A percentile compares a stretch with the other conserved stretches of the same genome.
Conservation (phyloP, 1,140 invertebrate genomes). For the Apis laboriosa region DNA sequence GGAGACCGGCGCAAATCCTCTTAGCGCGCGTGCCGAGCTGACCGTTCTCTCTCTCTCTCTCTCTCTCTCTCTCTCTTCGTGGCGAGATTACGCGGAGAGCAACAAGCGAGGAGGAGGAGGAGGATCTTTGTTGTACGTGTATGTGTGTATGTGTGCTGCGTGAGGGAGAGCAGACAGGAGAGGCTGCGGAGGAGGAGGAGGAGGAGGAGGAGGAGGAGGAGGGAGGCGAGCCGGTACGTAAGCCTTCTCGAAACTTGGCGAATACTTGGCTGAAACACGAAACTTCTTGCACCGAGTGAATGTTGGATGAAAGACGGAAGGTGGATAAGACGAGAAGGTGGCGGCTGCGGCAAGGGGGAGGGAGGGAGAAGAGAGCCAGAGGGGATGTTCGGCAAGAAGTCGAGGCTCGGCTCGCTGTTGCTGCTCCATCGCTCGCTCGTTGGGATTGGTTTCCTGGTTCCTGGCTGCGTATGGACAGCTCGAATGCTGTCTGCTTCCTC, state of each 20-base stretch:
- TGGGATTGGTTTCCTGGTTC: conserved; percentile 57
- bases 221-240: conserved; percentile 36
- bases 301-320: conserved; percentile 59
- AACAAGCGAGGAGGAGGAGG: conserved; percentile 63
- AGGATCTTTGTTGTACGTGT: conserved; percentile 70
- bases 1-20: conserved; percentile 41
- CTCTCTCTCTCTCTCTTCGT: background rate
- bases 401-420: conserved; percentile 15
- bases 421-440: conserved; percentile 5
- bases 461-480: conserved; percentile 57
- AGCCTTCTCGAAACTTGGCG: conserved; percentile 71
- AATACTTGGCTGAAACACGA: conserved; percentile 71
- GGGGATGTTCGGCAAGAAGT: conserved; percentile 47
- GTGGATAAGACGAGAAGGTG: conserved; percentile 51
- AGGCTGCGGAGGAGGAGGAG: background rate
- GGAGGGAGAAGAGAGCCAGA: conserved; percentile 27
- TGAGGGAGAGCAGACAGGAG: conserved; percentile 11
- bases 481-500: conserved; percentile 41
- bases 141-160: background rate
- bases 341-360: background rate
- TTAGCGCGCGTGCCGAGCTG: conserved; percentile 39
- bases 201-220: background rate
- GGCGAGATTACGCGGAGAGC: conserved; percentile 68
- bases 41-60: background rate
- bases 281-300: conserved; percentile 65